Percentiles rank a stretch among this genome's conserved stretches.
These are phyloP conservation scores for Syrphus vitripennis DNA, from an alignment of 2,888 invertebrate species.

Conservation along the genomic window DNA sequence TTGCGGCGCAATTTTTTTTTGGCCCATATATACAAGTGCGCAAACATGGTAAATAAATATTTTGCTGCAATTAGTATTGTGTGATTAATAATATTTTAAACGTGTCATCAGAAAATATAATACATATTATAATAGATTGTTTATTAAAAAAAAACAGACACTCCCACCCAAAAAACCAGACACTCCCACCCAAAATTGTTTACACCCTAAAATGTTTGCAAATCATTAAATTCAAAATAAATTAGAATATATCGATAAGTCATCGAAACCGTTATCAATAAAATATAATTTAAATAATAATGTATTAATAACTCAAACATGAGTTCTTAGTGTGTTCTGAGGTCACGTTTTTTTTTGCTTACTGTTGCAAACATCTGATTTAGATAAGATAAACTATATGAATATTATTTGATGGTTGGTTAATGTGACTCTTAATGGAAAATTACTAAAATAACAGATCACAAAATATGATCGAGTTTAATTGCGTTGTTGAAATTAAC, in stretches of 20 bases:
- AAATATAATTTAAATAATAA: neutral
- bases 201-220: neutral
- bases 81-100: neutral
- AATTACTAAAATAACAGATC: neutral
- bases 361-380: neutral
- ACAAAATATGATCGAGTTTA: neutral
- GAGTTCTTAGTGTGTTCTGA: neutral
- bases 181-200: neutral
- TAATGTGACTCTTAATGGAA: neutral
- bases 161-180: no score
- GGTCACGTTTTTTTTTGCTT: neutral
- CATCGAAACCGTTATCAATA: neutral
- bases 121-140: neutral
- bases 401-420: neutral
- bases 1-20: neutral
- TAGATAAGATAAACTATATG: slow-evolving; percentile 4
- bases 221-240: neutral
- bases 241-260: neutral
- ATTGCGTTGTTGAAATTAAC: neutral
- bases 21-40: neutral
- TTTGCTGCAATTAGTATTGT: neutral
- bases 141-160: neutral
- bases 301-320: neutral
- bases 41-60: neutral
- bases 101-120: neutral